Evolutionary conservation across 2,888 invertebrate species (phyloP).

Genomic region (Elmis aenea): DNA sequence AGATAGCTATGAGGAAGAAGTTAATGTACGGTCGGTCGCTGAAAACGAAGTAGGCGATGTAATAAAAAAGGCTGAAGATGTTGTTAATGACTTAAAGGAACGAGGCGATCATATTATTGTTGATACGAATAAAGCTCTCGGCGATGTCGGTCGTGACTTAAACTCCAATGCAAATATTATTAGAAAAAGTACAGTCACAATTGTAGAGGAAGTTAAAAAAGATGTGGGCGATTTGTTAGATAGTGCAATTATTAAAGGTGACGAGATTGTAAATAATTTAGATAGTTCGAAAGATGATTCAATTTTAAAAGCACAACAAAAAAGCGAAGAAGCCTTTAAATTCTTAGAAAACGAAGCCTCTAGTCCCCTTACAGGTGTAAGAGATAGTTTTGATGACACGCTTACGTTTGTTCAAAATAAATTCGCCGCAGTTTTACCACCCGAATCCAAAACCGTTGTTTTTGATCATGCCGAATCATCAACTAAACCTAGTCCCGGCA

Average conservation of each 20-base stretch:
- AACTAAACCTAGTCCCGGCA: constrained; percentile 4
- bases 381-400: constrained; percentile 5
- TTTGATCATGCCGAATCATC: constrained; percentile 6
- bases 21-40: constrained; percentile 16
- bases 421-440: constrained; percentile 1
- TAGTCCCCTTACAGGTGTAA: constrained; percentile 26
- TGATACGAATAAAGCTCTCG: too few species aligned
- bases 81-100: constrained; percentile 38
- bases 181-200: neutral
- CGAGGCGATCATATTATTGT: too few species aligned
- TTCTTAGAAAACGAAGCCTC: constrained; percentile 44
- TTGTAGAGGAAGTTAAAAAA: neutral
- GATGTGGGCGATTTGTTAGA: neutral
- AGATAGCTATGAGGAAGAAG: constrained; percentile 6
- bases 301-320: constrained; percentile 37
- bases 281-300: constrained; percentile 42
- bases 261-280: neutral
- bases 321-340: constrained; percentile 43
- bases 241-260: neutral
- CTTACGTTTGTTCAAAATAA: constrained; percentile 12
- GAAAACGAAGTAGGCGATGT: constrained; percentile 38
- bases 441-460: constrained; percentile 19
- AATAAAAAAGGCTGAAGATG: constrained; percentile 39
- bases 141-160: too few species aligned
- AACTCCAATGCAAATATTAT: neutral